Conservation (phyloP, 2,888 invertebrate species). For the Cotesia congregata region DNA sequence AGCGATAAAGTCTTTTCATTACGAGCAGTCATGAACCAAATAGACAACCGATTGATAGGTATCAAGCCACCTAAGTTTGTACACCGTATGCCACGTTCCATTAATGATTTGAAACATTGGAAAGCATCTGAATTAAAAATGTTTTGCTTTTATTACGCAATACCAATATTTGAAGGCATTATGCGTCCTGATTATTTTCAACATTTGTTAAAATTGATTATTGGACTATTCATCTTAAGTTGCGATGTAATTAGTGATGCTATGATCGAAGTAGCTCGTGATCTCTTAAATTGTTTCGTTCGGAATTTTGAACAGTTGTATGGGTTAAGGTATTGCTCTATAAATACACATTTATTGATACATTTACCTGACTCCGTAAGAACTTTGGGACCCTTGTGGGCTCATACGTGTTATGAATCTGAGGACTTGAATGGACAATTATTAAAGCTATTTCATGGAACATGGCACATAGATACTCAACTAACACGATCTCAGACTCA, state of each 20-base stretch:
- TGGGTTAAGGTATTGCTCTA: constrained; percentile 38
- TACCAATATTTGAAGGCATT: constrained; percentile 37
- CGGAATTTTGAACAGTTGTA: constrained; percentile 41
- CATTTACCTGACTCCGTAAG: constrained; percentile 40
- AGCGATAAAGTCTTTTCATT: constrained; percentile 29
- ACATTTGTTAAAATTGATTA: constrained; percentile 12
- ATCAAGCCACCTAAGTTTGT: constrained; percentile 21
- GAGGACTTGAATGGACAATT: constrained; percentile 45
- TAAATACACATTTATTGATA: constrained; percentile 43
- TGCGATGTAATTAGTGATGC: constrained; percentile 21
- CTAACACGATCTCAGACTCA: background rate
- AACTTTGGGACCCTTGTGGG: constrained; percentile 45
- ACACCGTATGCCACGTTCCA: constrained; percentile 37
- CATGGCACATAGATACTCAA: background rate
- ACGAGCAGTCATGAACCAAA: background rate
- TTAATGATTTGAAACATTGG: constrained; percentile 38
- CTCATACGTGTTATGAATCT: constrained; percentile 43
- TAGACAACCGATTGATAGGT: constrained; percentile 27
- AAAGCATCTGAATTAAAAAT: constrained; percentile 43
- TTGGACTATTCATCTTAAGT: constrained; percentile 31
- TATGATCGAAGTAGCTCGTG: constrained; percentile 27
- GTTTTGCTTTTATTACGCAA: constrained; percentile 41
- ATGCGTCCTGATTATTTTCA: constrained; percentile 38
- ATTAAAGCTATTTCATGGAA: constrained; percentile 4
- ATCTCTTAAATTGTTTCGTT: constrained; percentile 41